Percentiles rank a stretch among this genome's conserved stretches.
Evolutionary conservation across 2,113 vertebrate genomes (phyloP).

Genomic region (Corythaeola cristata): DNA sequence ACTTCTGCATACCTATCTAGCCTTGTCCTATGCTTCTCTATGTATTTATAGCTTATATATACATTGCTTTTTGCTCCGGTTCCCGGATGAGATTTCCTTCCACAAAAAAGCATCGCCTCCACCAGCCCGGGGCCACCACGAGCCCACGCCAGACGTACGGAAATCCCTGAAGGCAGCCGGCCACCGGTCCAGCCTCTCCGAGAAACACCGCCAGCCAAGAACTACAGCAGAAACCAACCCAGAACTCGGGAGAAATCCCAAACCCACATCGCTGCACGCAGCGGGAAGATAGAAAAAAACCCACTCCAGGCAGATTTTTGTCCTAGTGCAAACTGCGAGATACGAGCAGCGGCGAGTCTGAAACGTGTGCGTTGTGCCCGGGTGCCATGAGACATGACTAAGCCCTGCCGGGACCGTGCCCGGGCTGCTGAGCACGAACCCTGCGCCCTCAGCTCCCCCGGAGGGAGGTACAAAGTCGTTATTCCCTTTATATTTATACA

Average conservation of each 20-base stretch:
- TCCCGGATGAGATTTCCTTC: conserved; percentile 30
- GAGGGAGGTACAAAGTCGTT: background rate
- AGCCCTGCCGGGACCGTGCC: background rate
- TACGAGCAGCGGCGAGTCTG: background rate
- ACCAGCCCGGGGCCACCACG: background rate
- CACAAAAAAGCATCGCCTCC: background rate
- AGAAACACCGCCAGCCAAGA: background rate
- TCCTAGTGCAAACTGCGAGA: background rate
- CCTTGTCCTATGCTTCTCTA: conserved; percentile 59
- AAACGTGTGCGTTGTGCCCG: fast-evolving
- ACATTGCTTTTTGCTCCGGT: conserved; percentile 31
- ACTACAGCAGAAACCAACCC: background rate
- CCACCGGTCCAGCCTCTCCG: background rate
- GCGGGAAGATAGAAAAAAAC: background rate
- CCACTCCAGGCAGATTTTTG: background rate
- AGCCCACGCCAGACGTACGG: background rate
- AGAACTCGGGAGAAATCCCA: background rate
- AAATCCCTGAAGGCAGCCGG: background rate
- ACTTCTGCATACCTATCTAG: conserved; percentile 56
- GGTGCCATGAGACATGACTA: background rate
- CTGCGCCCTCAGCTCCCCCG: background rate
- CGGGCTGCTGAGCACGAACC: background rate
- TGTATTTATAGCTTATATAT: conserved; percentile 67
- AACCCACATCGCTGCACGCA: background rate
- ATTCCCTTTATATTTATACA: background rate